These are phyloP conservation scores for Triops longicaudatus DNA, from an alignment of 1,140 invertebrate genomes.

Conservation along the genomic window DNA sequence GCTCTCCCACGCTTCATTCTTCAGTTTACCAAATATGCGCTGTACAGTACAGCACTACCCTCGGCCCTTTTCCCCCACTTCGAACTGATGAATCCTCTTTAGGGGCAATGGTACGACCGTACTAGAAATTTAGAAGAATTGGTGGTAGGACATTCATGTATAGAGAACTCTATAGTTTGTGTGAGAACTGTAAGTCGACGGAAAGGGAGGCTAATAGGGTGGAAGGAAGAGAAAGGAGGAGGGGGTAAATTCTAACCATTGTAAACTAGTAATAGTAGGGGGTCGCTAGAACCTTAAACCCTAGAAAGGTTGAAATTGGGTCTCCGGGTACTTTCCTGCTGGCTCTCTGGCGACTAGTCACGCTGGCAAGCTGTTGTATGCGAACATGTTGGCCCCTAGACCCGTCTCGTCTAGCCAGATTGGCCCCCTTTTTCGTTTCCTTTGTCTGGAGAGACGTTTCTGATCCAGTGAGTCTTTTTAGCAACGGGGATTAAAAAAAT, in stretches of 20 bases:
- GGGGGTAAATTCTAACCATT: background rate
- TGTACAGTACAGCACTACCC: too few species aligned
- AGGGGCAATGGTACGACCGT: too few species aligned
- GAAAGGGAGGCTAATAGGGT: background rate
- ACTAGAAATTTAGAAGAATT: too few species aligned
- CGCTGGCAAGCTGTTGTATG: slow-evolving; percentile 5
- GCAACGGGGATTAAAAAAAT: background rate
- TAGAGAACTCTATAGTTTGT: background rate
- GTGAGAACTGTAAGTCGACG: background rate
- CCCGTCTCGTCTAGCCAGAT: background rate
- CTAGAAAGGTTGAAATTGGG: background rate
- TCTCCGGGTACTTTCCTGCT: background rate
- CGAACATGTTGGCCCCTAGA: background rate
- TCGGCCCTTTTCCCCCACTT: too few species aligned
- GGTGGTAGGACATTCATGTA: too few species aligned
- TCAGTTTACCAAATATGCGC: too few species aligned
- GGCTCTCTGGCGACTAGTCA: background rate
- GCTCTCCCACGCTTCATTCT: too few species aligned
- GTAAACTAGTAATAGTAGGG: slow-evolving; percentile 7
- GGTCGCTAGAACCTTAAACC: background rate
- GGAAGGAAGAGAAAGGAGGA: background rate
- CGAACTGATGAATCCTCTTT: too few species aligned
- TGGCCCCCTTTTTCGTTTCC: background rate
- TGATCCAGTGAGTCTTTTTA: background rate
- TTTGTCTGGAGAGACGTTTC: background rate